Base-by-base conservation (phyloP, 2,888 invertebrate species). In the Leptarthrus brevirostris region DNA sequence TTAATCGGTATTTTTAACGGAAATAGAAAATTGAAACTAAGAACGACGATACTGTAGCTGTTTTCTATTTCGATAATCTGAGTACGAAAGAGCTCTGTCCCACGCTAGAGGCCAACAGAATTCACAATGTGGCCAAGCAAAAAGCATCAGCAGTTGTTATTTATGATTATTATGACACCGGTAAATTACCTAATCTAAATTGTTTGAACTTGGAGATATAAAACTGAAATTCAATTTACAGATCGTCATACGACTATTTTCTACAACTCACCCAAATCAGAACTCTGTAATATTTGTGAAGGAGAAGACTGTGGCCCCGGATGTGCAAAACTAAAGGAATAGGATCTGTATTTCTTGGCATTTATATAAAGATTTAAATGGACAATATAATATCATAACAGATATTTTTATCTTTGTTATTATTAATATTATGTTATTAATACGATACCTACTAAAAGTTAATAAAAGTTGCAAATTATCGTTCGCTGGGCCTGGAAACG, bases 111-210 rank as follows among this genome's bases (percentile, higher is more conserved):
- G 94, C 94, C 5, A 92, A 92, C 79, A 89, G 94, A 79, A 92
- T 92, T 0, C 91, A 94, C 82, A 92, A 93, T 81, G 93, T 95
- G 10, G 94, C 95, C 2, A 89, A 92, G 69, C 95, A 96, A 80
- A 93, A 93, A 75, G 93, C 96, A 6, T 95, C 93, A 22, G 90
- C 93, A 78, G 94, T 96, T 76, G 89, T 91, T 49, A 89, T 97
- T 49, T 92, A 92, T 78, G 97, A 98, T 83, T 94, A 97, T 79
- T 97, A 96, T 80, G 96, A 97, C 83, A 93, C 92, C 76, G 92
- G 94, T 94, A 82, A 89, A 91, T 88, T 26, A 34, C 58, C 12
- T 47, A 14, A n/a, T 12, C 47, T n/a, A n/a, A n/a, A n/a, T n/a
- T n/a, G 36, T 36, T 36, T 36, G 8, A 36, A 4, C n/a, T 56